phyloP scores from a whole-genome alignment of 2,888 invertebrate species.

The Cactoblastis cactorum region DNA sequence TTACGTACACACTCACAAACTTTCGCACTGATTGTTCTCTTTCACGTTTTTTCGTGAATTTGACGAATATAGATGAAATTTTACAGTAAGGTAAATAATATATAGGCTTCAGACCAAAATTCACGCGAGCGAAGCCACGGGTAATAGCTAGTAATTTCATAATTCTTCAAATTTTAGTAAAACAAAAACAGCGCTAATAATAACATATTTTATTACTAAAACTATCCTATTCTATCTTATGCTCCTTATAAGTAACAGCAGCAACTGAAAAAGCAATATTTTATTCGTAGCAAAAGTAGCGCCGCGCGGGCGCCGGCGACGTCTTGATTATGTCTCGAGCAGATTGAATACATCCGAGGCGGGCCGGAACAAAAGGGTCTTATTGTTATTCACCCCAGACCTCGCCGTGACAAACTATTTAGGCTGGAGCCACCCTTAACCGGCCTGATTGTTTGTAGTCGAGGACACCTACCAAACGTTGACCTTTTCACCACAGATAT shows the following conservation, averaged over 20 bases:
- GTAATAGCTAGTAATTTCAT: no score
- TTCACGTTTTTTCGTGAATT: no score
- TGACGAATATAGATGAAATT: no score
- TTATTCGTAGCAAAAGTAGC: conserved; percentile 30
- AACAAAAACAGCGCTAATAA: no score
- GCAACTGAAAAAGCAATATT: conserved; percentile 8
- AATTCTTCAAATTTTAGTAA: no score
- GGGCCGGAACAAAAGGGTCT: conserved; percentile 64
- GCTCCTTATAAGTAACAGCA: neutral
- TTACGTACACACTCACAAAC: no score
- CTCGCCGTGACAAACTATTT: conserved; percentile 61
- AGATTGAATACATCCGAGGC: conserved; percentile 68
- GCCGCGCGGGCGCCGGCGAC: conserved; percentile 35
- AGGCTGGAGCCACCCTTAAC: conserved; percentile 49
- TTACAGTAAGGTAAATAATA: no score
- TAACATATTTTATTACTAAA: no score
- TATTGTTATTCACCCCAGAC: conserved; percentile 75
- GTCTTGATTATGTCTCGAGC: conserved; percentile 63
- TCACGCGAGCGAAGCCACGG: no score
- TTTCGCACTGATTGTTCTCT: no score
- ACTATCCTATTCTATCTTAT: neutral
- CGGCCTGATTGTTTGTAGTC: conserved; percentile 49
- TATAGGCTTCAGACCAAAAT: no score
- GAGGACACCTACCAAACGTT: conserved; percentile 33
- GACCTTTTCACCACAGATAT: conserved; percentile 24